Percentiles rank a stretch among this genome's conserved stretches.
These are phyloP conservation scores for Sebastes schlegelii DNA, from an alignment of 2,113 vertebrate species.

Conservation along the genomic window DNA sequence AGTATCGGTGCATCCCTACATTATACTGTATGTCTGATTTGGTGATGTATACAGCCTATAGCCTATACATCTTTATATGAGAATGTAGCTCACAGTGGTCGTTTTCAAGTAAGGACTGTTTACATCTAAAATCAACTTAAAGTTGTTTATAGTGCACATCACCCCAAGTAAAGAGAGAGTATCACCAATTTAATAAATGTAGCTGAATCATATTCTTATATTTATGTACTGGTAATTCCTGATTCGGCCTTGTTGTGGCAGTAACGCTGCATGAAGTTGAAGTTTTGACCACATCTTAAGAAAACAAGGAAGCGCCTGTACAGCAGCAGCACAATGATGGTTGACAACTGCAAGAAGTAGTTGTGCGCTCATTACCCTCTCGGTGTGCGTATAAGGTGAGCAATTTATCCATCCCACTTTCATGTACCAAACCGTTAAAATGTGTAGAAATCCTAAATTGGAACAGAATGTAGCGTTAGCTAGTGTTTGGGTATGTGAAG, in stretches of 20 bases:
- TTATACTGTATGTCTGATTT: neutral
- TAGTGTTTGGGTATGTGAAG: neutral
- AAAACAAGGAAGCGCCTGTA: conserved; percentile 16
- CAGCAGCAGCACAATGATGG: neutral
- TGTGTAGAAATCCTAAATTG: neutral
- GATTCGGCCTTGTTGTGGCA: conserved; percentile 31
- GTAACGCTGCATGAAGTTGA: conserved; percentile 5
- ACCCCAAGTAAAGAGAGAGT: neutral
- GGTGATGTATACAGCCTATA: neutral
- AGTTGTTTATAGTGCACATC: neutral
- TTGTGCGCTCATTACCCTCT: neutral
- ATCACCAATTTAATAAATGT: neutral
- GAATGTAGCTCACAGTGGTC: neutral
- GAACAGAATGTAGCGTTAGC: neutral
- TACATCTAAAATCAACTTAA: neutral
- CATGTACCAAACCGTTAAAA: neutral
- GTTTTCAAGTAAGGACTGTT: neutral
- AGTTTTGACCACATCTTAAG: neutral
- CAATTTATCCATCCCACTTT: neutral
- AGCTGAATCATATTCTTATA: neutral
- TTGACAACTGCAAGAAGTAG: conserved; percentile 1
- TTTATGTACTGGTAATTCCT: conserved; percentile 9
- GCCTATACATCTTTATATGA: neutral
- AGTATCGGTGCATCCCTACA: no score
- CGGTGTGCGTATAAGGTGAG: conserved; percentile 18